phyloP scores from a whole-genome alignment of 1,140 invertebrate genomes.

The Sycophaga agraensis region DNA sequence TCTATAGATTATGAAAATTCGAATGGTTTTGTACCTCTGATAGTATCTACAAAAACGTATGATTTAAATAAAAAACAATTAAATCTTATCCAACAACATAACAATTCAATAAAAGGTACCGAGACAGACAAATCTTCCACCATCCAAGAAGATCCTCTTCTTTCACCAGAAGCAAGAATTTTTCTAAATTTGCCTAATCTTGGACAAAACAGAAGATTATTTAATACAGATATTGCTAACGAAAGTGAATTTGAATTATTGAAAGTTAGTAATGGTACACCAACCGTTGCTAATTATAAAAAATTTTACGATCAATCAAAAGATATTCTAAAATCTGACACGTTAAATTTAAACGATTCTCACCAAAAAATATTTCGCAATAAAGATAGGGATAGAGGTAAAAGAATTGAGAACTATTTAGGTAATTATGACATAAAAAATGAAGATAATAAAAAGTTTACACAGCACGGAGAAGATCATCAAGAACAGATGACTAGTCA shows the following conservation, averaged over 20 bases:
- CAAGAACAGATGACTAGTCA: slow-evolving; percentile 19
- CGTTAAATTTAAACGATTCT: slow-evolving; percentile 8
- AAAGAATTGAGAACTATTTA: slow-evolving; percentile 33
- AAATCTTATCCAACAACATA: neutral
- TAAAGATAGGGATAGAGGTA: slow-evolving; percentile 28
- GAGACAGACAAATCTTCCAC: neutral
- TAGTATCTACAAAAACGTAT: slow-evolving; percentile 22
- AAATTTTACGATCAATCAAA: slow-evolving; percentile 44
- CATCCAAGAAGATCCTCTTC: slow-evolving; percentile 38
- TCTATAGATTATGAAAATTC: slow-evolving; percentile 42
- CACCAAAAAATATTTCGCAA: slow-evolving; percentile 10
- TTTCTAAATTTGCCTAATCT: slow-evolving; percentile 37
- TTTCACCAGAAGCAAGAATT: neutral
- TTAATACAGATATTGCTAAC: slow-evolving; percentile 37
- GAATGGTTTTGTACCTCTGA: slow-evolving; percentile 49
- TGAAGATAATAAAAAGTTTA: slow-evolving; percentile 16
- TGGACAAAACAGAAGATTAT: slow-evolving; percentile 41
- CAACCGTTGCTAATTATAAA: slow-evolving; percentile 48
- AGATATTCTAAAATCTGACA: slow-evolving; percentile 24
- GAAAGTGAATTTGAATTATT: slow-evolving; percentile 51
- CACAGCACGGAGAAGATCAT: slow-evolving; percentile 8
- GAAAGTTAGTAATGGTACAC: slow-evolving; percentile 50
- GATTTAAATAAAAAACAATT: neutral
- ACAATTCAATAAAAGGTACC: neutral
- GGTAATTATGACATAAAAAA: slow-evolving; percentile 29